Percentiles rank a stretch among this genome's conserved stretches.
phyloP scores from a whole-genome alignment of 1,140 invertebrate species.

The Dendrolimus kikuchii region DNA sequence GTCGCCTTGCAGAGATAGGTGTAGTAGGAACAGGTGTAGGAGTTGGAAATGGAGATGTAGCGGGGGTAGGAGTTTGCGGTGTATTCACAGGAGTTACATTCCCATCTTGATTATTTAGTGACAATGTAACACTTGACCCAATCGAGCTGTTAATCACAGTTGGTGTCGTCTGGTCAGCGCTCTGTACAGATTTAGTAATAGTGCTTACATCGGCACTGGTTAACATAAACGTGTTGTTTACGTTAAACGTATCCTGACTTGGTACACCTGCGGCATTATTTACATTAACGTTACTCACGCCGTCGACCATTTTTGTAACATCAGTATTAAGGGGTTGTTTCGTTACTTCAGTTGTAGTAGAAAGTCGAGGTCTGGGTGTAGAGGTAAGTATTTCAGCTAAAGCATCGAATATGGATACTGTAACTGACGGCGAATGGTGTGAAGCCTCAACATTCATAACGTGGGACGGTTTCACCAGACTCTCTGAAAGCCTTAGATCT shows the following conservation, averaged over 20 bases:
- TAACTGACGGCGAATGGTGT: constrained; percentile 70
- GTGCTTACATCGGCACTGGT: constrained; percentile 52
- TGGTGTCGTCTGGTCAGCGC: constrained; percentile 54
- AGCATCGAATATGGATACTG: constrained; percentile 73
- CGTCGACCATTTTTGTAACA: constrained; percentile 46
- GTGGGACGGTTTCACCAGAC: constrained; percentile 58
- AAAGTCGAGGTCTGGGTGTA: constrained; percentile 62
- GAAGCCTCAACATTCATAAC: constrained; percentile 70
- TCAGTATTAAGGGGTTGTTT: constrained; percentile 46
- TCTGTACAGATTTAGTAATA: constrained; percentile 68
- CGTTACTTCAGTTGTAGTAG: constrained; percentile 62
- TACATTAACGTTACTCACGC: constrained; percentile 68
- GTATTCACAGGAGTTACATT: constrained; percentile 42
- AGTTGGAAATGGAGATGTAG: constrained; percentile 21
- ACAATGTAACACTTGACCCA: constrained; percentile 51
- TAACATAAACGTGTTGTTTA: constrained; percentile 25
- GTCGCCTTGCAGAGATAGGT: constrained; percentile 59
- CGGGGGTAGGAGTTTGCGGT: constrained; percentile 35
- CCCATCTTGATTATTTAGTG: constrained; percentile 43
- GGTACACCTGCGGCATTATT: constrained; percentile 50
- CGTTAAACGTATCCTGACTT: constrained; percentile 28
- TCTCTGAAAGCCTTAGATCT: constrained; percentile 66
- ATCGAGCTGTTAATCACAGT: constrained; percentile 62
- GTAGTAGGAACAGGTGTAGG: constrained; percentile 45
- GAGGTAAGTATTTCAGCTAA: constrained; percentile 71